Base-by-base conservation (phyloP, 2,113 vertebrate species). In the Bubalus kerabau region DNA sequence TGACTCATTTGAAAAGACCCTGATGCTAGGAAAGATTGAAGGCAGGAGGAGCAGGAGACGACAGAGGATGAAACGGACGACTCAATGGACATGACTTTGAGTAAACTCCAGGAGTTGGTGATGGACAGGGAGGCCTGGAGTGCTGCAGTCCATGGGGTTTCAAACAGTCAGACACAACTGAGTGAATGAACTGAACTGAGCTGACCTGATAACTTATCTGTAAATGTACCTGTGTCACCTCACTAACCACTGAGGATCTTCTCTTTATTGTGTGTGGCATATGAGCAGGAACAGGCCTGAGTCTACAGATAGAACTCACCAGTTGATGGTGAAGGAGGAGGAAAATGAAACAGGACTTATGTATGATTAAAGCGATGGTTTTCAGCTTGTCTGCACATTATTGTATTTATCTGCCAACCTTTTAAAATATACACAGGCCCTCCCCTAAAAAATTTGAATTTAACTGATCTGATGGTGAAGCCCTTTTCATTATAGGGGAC, bases 41-140 rank as follows among this genome's bases (percentile, higher is more conserved):
- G 17, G n/a, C 17, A 36, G 64, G 64, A 67, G 32, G 32, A 71
- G 17, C 36, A 71, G 64, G 17, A 17, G 17, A 71, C 0, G 0
- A 11, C 32, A 71, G n/a, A 71, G n/a, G 17, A 21, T 71, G 64
- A 71, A 40, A 40, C 40, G 40, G 40, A 40, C 0, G 0, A 71
- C 4, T 36, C 64, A 71, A 21, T 36, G 64, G 8, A 36, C n/a
- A 36, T 36, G n/a, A 21, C 8, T 36, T 67, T 71, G n/a, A 36
- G n/a, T 21, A 36, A 36, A 21, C 17, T 36, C 4, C 1, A 0
- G 64, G n/a, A 71, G n/a, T 36, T 71, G 64, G n/a, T 21, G 17
- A 21, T 36, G 64, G 17, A 21, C 17, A 36, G n/a, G 17, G 17
- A 71, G 64, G 1, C 64, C 64, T 71, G 64, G 9, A 4, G 0